phyloP scores from a whole-genome alignment of 2,797 vertebrate genomes.

The Enteromius afrohamiltoni region DNA sequence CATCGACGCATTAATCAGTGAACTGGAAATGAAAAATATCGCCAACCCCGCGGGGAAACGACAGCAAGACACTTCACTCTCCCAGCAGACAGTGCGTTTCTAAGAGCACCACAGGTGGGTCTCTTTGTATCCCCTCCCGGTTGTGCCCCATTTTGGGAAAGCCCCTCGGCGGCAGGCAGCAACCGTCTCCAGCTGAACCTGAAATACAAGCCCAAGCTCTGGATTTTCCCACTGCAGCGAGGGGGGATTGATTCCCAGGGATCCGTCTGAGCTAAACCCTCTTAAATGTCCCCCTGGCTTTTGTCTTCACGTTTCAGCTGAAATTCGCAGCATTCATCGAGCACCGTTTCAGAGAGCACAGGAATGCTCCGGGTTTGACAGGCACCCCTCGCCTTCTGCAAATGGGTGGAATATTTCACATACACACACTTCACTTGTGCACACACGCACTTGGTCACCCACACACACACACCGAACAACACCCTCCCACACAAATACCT shows the following conservation, averaged over 20 bases:
- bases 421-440: constrained; percentile 56
- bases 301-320: constrained; percentile 81
- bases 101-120: constrained; percentile 58
- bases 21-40: constrained; percentile 61
- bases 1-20: constrained; percentile 50
- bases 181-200: constrained; percentile 64
- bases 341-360: constrained; percentile 68
- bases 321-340: constrained; percentile 77
- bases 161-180: constrained; percentile 56
- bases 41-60: constrained; percentile 44
- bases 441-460: constrained; percentile 57
- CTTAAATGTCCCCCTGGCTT: constrained; percentile 81
- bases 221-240: constrained; percentile 61
- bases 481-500: constrained; percentile 60
- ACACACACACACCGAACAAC: constrained; percentile 60
- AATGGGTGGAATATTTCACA: constrained; percentile 40
- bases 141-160: constrained; percentile 64
- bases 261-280: constrained; percentile 76
- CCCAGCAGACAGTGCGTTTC: constrained; percentile 43
- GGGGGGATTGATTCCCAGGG: constrained; percentile 75
- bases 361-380: constrained; percentile 80
- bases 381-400: constrained; percentile 65
- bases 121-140: constrained; percentile 54
- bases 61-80: constrained; percentile 53
- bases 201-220: constrained; percentile 62